Evolutionary conservation across 2,888 invertebrate species (phyloP).

Genomic region (Cantharis nigra): DNA sequence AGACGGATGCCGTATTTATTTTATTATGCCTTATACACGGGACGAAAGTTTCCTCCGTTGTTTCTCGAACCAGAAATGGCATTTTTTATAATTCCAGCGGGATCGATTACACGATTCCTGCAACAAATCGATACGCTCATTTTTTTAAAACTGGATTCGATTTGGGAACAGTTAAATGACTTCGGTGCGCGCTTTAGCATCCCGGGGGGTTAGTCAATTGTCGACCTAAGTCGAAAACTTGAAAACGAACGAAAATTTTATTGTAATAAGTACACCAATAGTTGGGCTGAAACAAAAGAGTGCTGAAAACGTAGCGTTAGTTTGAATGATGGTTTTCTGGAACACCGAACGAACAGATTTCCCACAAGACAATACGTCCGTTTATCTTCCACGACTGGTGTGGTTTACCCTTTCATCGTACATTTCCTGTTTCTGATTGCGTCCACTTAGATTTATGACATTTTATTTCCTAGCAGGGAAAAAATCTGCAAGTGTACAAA

Average conservation of each 20-base stretch:
- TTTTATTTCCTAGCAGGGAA: slow-evolving; percentile 18
- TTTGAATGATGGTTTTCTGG: slow-evolving; percentile 24
- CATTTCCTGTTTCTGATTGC: slow-evolving; percentile 41
- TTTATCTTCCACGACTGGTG: slow-evolving; percentile 31
- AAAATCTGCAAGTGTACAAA: neutral
- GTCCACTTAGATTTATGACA: slow-evolving; percentile 42
- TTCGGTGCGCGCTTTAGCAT: neutral
- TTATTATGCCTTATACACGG: neutral
- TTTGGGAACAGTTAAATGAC: slow-evolving; percentile 7
- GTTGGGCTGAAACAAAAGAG: neutral
- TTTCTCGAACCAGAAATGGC: neutral
- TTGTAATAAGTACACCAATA: neutral
- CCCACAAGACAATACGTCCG: slow-evolving; percentile 39
- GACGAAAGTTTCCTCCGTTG: neutral
- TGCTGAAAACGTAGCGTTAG: neutral
- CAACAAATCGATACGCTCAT: slow-evolving; percentile 11
- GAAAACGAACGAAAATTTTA: slow-evolving; percentile 15
- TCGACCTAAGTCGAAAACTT: slow-evolving; percentile 7
- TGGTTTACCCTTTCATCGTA: slow-evolving; percentile 38
- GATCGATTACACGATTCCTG: slow-evolving; percentile 7
- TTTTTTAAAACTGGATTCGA: slow-evolving; percentile 11
- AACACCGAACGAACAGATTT: slow-evolving; percentile 36
- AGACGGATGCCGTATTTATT: slow-evolving; percentile 6
- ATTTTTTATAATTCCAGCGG: slow-evolving; percentile 5
- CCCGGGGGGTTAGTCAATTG: slow-evolving; percentile 15